Evolutionary conservation across 2,797 vertebrate genomes (phyloP).

Genomic region (Antrozous pallidus): DNA sequence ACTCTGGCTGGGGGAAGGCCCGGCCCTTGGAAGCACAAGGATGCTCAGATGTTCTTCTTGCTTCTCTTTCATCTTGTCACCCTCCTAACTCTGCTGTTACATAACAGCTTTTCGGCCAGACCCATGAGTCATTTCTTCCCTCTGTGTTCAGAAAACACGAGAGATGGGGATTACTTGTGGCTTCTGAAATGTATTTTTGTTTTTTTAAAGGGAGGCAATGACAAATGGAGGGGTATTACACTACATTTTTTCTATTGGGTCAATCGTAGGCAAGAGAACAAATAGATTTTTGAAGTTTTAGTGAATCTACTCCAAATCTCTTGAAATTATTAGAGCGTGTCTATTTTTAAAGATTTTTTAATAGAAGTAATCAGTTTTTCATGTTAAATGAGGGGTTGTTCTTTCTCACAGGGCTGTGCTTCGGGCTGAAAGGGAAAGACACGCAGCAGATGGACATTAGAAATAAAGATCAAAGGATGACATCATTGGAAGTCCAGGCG

Average conservation of each 20-base stretch:
- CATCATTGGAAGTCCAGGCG: constrained; percentile 38
- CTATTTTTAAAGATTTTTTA: constrained; percentile 51
- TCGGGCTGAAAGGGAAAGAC: background rate
- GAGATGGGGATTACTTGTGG: background rate
- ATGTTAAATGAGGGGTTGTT: constrained; percentile 1
- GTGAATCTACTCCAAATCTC: background rate
- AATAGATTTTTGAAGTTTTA: background rate
- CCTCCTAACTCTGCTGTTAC: constrained; percentile 18
- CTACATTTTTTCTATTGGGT: background rate
- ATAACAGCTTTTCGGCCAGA: background rate
- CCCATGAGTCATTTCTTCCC: background rate
- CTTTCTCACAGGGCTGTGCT: constrained; percentile 3
- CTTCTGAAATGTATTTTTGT: background rate
- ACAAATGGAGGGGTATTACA: background rate
- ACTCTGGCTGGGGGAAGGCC: background rate
- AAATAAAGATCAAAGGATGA: constrained; percentile 59
- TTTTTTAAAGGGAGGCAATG: background rate
- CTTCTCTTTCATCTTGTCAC: constrained; percentile 52
- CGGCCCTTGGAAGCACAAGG: background rate
- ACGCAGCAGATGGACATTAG: constrained; percentile 29
- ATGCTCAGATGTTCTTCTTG: background rate
- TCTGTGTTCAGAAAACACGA: background rate
- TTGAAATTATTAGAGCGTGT: background rate
- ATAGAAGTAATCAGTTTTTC: constrained; percentile 21
- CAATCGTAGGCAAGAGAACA: background rate